phyloP scores from a whole-genome alignment of 2,797 vertebrate species.

The Astyanax mexicanus region DNA sequence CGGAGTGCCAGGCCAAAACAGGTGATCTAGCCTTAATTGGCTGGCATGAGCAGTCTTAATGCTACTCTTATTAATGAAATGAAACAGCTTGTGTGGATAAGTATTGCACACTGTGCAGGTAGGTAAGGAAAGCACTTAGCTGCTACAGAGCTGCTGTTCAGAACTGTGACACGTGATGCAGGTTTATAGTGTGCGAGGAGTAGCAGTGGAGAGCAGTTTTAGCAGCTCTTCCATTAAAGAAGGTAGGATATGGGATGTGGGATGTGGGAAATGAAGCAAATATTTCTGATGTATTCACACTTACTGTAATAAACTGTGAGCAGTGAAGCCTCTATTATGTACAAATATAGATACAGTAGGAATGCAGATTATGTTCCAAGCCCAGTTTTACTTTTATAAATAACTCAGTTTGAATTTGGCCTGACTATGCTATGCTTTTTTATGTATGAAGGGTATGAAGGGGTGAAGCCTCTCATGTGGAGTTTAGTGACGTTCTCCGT shows the following conservation, averaged over 20 bases:
- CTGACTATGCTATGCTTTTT: neutral
- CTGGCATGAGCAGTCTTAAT: neutral
- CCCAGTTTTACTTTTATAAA: no score
- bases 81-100: neutral
- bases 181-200: no score
- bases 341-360: no score
- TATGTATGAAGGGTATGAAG: neutral
- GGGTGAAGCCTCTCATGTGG: neutral
- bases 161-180: neutral
- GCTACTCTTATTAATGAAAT: conserved; percentile 27
- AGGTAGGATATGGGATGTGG: conserved; percentile 6
- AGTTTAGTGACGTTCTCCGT: neutral
- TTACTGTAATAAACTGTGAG: neutral
- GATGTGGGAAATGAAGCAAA: no score
- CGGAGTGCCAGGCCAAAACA: neutral
- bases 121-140: neutral
- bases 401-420: neutral
- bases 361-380: neutral
- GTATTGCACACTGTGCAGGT: conserved; percentile 9
- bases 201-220: no score
- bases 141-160: neutral
- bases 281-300: conserved; percentile 3
- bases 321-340: neutral
- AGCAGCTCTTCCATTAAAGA: no score
- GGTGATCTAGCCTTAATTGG: conserved; percentile 22